A percentile compares a stretch with the other conserved stretches of the same genome.
Conservation (phyloP, 2,888 invertebrate genomes). For the Theretra japonica region DNA sequence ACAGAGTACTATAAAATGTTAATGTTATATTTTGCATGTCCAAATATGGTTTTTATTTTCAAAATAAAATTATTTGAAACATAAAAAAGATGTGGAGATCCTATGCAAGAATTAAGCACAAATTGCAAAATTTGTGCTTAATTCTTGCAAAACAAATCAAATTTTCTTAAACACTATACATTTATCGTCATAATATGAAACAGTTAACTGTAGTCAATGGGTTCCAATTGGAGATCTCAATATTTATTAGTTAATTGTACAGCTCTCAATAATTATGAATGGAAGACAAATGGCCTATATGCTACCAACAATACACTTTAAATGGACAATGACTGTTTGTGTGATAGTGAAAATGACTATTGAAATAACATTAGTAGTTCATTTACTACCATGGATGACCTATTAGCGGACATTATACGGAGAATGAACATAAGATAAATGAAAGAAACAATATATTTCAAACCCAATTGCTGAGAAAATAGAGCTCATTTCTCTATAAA, state of each 20-base stretch:
- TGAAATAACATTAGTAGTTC: constrained; percentile 13
- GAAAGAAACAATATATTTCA: constrained; percentile 14
- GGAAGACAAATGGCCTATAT: background rate
- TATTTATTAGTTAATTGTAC: background rate
- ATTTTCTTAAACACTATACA: too few species aligned
- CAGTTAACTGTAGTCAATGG: background rate
- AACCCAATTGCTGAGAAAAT: constrained; percentile 5
- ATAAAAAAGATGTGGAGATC: too few species aligned
- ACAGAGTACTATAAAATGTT: too few species aligned
- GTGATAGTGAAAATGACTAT: constrained; percentile 4
- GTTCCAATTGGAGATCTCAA: background rate
- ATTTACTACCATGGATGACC: constrained; percentile 21
- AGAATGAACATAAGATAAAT: constrained; percentile 4
- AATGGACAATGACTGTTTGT: background rate
- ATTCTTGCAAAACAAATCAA: too few species aligned
- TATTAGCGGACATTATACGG: background rate
- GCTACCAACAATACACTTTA: background rate
- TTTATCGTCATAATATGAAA: background rate
- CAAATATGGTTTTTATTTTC: too few species aligned
- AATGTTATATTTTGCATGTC: too few species aligned
- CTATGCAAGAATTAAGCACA: too few species aligned
- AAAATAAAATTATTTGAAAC: too few species aligned
- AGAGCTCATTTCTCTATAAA: constrained; percentile 10
- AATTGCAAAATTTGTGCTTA: too few species aligned
- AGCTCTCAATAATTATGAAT: background rate